phyloP scores from a whole-genome alignment of 2,888 invertebrate genomes.

The Heteromurus nitidus region DNA sequence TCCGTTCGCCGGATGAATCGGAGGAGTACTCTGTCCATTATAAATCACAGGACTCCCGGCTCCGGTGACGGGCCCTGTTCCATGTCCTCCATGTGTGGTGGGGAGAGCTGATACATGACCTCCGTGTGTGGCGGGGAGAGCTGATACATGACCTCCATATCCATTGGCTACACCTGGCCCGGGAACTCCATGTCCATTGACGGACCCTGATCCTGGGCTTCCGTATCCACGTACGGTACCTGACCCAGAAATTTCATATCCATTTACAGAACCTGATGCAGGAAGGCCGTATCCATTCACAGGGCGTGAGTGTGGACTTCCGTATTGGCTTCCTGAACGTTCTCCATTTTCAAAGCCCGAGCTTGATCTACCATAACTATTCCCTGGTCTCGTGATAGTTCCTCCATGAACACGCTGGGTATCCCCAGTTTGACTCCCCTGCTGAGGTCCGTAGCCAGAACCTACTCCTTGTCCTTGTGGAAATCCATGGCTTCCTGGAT shows the following conservation, averaged over 20 bases:
- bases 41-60: no score
- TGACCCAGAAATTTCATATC: background rate
- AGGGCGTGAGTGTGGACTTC: no score
- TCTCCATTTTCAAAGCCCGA: background rate
- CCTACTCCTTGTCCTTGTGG: background rate
- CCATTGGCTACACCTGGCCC: background rate
- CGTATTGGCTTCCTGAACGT: no score
- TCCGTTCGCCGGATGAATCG: no score
- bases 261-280: background rate
- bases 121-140: no score
- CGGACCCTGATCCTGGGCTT: background rate
- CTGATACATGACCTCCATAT: no score
- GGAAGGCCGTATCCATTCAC: no score
- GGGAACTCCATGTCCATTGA: background rate
- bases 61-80: background rate
- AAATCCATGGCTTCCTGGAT: no score
- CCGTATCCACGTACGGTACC: background rate
- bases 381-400: background rate
- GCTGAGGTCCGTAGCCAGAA: background rate
- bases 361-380: background rate
- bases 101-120: background rate
- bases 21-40: no score
- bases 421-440: background rate
- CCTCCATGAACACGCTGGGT: background rate
- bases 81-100: background rate